Percentiles rank a stretch among this genome's conserved stretches.
Evolutionary conservation across 1,140 invertebrate species (phyloP).

Genomic region (Protaetia brevitarsis): DNA sequence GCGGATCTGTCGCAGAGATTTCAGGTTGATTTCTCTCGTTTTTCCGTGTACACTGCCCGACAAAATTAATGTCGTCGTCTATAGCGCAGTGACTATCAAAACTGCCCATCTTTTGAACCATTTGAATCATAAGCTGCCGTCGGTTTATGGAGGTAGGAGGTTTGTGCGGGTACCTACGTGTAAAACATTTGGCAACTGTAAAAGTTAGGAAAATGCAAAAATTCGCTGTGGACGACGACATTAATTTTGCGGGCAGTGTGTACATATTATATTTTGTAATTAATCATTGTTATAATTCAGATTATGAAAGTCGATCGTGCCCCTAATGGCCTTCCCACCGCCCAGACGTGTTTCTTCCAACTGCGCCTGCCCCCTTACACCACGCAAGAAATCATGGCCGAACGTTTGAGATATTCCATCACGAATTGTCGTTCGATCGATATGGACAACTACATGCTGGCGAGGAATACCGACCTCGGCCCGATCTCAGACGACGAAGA

Average conservation of each 20-base stretch:
- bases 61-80: too few relatives aligned
- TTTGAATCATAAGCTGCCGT: too few relatives aligned
- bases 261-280: too few relatives aligned
- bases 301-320: constrained; percentile 60
- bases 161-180: too few relatives aligned
- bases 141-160: too few relatives aligned
- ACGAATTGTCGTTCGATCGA: constrained; percentile 70
- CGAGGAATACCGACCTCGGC: constrained; percentile 58
- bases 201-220: too few relatives aligned
- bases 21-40: constrained; percentile 53
- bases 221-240: too few relatives aligned
- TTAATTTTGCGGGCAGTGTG: too few relatives aligned
- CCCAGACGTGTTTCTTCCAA: constrained; percentile 71
- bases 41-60: too few relatives aligned
- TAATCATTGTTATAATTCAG: constrained; percentile 41
- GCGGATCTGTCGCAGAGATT: constrained; percentile 67
- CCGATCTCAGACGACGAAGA: constrained; percentile 55
- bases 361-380: constrained; percentile 65
- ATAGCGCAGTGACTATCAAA: too few relatives aligned
- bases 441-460: constrained; percentile 73
- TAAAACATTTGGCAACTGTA: too few relatives aligned
- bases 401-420: constrained; percentile 64
- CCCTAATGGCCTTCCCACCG: constrained; percentile 61
- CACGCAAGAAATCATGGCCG: constrained; percentile 59
- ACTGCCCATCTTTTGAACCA: too few relatives aligned